Percentiles rank a stretch among this genome's conserved stretches.
Evolutionary conservation across 1,140 invertebrate species (phyloP).

Genomic region (Micrasema minimum): DNA sequence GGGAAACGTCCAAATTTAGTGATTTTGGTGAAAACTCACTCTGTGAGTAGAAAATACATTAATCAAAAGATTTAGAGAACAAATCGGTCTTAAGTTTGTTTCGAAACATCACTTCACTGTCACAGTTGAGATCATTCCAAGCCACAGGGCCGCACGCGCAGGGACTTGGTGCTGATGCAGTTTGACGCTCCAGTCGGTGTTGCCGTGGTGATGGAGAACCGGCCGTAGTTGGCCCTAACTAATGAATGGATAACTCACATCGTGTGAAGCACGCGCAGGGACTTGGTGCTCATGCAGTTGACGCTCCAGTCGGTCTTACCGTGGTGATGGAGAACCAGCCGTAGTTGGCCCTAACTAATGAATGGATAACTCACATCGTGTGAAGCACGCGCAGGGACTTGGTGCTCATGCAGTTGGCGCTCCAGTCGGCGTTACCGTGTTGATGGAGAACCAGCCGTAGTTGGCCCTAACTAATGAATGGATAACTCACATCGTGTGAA

Average conservation of each 20-base stretch:
- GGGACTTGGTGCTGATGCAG: conserved; percentile 88
- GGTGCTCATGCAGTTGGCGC: conserved; percentile 92
- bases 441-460: conserved; percentile 95
- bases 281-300: conserved; percentile 90
- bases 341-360: conserved; percentile 94
- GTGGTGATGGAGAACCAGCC: conserved; percentile 95
- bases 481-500: conserved; percentile 85
- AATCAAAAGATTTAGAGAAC: no score
- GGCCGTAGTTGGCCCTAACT: conserved; percentile 93
- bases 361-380: no score
- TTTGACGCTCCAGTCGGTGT: conserved; percentile 97
- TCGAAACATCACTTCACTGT: no score
- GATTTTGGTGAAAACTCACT: no score
- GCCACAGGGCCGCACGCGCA: conserved; percentile 82
- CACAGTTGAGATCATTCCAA: no score
- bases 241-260: conserved; percentile 93
- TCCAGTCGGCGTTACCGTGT: conserved; percentile 97
- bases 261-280: conserved; percentile 80
- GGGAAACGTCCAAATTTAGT: no score
- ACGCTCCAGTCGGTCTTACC: conserved; percentile 97
- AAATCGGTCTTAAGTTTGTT: no score
- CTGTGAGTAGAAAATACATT: no score
- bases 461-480: conserved; percentile 93
- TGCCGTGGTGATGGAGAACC: conserved; percentile 95
- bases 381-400: conserved; percentile 82